Conservation (phyloP, 1,140 invertebrate genomes). For the Agrilus planipennis region DNA sequence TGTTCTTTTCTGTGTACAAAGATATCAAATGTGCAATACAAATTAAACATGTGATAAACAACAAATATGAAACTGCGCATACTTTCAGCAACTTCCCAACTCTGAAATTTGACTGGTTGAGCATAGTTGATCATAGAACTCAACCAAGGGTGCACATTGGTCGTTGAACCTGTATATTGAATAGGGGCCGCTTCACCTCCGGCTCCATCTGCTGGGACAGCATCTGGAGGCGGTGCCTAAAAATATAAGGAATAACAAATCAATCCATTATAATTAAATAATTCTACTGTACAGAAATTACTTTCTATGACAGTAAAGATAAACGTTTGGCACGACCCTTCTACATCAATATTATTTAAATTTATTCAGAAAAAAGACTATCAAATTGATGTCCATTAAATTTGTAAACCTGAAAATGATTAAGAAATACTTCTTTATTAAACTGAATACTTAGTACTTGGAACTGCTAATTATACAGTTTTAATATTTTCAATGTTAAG, state of each 20-base stretch:
- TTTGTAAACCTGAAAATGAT: too few species aligned
- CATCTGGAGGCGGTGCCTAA: slow-evolving; percentile 22
- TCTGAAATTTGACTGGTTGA: slow-evolving; percentile 97
- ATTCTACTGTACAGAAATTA: background rate
- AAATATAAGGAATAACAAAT: slow-evolving; percentile 4
- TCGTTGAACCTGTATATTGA: slow-evolving; percentile 91
- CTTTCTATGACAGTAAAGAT: too few species aligned
- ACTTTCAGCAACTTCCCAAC: slow-evolving; percentile 96
- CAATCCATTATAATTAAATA: background rate
- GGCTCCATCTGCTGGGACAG: slow-evolving; percentile 30
- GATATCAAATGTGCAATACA: background rate
- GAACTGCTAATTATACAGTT: too few species aligned
- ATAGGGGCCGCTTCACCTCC: slow-evolving; percentile 59
- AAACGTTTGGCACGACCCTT: too few species aligned
- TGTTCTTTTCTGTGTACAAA: slow-evolving; percentile 69
- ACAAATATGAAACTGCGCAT: slow-evolving; percentile 28
- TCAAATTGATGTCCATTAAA: too few species aligned
- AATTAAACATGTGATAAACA: background rate
- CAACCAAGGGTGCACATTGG: slow-evolving; percentile 96
- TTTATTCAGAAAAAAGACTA: too few species aligned
- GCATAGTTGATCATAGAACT: slow-evolving; percentile 99
- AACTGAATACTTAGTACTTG: too few species aligned
- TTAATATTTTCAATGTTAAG: too few species aligned
- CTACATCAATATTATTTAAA: too few species aligned
- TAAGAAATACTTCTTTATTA: too few species aligned